A percentile compares a stretch with the other conserved stretches of the same genome.
These are phyloP conservation scores for Cuniculus paca DNA, from an alignment of 2,797 vertebrate species.

Conservation along the genomic window DNA sequence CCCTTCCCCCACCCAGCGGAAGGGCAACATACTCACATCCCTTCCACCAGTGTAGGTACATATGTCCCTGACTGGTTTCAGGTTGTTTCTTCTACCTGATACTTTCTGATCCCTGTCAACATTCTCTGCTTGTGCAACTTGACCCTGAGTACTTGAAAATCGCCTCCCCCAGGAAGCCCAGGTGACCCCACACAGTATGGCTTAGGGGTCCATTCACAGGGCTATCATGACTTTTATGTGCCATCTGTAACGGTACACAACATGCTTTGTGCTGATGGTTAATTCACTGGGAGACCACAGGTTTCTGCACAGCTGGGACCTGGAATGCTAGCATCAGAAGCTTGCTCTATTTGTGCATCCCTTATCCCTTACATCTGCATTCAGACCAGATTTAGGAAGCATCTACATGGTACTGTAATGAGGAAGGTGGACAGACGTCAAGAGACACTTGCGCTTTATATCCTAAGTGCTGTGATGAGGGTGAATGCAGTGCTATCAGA, in stretches of 20 bases:
- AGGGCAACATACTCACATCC: rapidly evolving
- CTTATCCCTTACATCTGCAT: not conserved
- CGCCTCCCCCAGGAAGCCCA: not conserved
- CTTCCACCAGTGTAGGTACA: not conserved
- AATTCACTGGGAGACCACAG: not conserved
- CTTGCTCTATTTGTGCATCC: not conserved
- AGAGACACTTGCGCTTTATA: rapidly evolving
- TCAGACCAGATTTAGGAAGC: not conserved
- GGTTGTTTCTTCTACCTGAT: not conserved
- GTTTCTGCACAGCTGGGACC: rapidly evolving
- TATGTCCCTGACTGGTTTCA: not conserved
- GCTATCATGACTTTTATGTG: no score
- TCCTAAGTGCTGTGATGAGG: not conserved
- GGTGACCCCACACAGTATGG: not conserved
- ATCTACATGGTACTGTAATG: no score
- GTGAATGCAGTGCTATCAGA: not conserved
- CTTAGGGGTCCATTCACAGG: no score
- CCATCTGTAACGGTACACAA: rapidly evolving
- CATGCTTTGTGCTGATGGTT: not conserved
- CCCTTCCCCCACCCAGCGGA: not conserved
- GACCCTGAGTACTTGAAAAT: not conserved
- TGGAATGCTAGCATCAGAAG: not conserved
- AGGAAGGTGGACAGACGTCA: not conserved
- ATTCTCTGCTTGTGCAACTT: not conserved
- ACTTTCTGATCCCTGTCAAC: not conserved